Evolutionary conservation across 1,140 invertebrate species (phyloP), one percentile per base, ranked within the genome.

Genomic region (Macrobrachium rosenbergii): DNA sequence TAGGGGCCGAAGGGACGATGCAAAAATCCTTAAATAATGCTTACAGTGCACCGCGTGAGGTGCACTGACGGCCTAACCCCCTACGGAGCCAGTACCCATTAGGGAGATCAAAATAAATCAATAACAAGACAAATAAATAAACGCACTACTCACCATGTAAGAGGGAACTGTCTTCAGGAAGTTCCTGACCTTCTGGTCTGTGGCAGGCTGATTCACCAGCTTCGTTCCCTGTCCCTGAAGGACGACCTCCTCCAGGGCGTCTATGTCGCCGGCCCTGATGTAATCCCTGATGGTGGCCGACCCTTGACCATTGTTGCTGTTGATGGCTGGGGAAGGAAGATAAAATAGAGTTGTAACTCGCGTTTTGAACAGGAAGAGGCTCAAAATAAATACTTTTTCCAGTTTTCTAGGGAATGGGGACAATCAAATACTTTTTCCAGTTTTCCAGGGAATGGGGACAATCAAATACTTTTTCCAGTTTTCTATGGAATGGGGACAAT

Each of bases 231-330:
- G 95, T 0, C 97, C 97, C 90, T 96, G 95, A 95, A 97, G 96
- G 16, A 98, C 93, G 0, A 97, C 95, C 90, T 95, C 95, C 91
- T 97, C 95, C 72, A 98, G 92, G 90, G 95, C 95, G 37, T 94
- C 94, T 90, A 98, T 93, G 91, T 98, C 96, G 91, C 95, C 94
- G 91, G 97, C 96, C 91, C 97, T 96, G 88, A 98, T 97, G 96
- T 96, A 98, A 92, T 97, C 97, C 88, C 96, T 93, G 88, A 98
- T 97, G 90, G 96, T 97, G 67, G 96, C 78, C 37, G 82, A 79
- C 14, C 72, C 88, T 21, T 69, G 63, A 3, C 76, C 82, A 2
- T 43, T 79, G 59, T 88, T 72, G 37, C 59, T 23, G 59, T 93
- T 93, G 52, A 84, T 59, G 28, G 82, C 82, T 84, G 37, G 0